These are phyloP conservation scores for Tylochromis polylepis DNA, from an alignment of 2,113 vertebrate genomes.

Conservation along the genomic window DNA sequence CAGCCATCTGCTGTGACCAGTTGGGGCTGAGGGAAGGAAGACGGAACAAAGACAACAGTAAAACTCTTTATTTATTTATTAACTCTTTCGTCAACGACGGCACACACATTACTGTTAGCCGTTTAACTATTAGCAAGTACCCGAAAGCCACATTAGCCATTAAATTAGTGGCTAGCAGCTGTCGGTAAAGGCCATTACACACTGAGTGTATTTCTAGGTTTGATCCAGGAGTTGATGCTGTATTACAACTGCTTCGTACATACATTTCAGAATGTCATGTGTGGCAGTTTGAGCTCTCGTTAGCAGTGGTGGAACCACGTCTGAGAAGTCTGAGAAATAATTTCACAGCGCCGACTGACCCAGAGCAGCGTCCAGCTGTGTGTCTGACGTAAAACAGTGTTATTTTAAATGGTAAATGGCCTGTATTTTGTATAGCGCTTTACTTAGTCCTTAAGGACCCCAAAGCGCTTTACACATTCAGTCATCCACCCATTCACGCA, in stretches of 20 bases:
- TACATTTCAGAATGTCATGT: neutral
- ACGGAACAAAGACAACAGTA: neutral
- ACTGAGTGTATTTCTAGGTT: neutral
- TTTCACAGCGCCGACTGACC: neutral
- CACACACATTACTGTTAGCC: neutral
- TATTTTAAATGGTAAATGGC: too few species aligned
- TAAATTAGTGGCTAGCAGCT: neutral
- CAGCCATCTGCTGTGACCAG: neutral
- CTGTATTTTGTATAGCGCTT: too few species aligned
- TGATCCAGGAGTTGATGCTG: neutral
- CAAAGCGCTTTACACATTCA: too few species aligned
- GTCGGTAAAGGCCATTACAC: neutral
- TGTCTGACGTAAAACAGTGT: neutral
- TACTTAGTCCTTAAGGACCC: too few species aligned
- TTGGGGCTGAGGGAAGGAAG: neutral
- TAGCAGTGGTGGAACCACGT: neutral
- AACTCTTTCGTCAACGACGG: neutral
- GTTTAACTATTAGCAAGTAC: neutral
- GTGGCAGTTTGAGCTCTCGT: neutral
- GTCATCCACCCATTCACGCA: too few species aligned
- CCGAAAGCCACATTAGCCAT: neutral
- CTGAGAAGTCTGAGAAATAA: neutral
- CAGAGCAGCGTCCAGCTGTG: neutral
- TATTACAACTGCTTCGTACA: neutral
- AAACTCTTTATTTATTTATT: neutral